Evolutionary conservation across 2,888 invertebrate species (phyloP), one percentile per base, ranked within the genome.

Genomic region (Lasioglossum oenotherae): DNA sequence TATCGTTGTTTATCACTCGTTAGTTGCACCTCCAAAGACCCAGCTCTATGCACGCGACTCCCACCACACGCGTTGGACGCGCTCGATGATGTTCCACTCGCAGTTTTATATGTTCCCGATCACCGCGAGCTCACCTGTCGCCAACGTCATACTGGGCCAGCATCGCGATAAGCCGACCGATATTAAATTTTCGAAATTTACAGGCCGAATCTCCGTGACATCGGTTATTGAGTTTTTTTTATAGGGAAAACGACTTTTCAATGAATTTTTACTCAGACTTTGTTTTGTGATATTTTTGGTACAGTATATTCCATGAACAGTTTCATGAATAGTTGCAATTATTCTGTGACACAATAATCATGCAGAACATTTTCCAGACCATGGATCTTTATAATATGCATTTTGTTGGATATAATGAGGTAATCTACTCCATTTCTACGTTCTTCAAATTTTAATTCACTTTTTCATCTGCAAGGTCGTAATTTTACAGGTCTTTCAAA

Each of bases 1-100:
- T 84, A 90, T 89, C 85, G 84, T 90, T 91, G 88, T 86, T 91
- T 90, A 91, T 91, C 81, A 86, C 84, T 88, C 83, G 90, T 87
- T 87, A 86, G 85, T 84, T 77, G 74, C 87, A 81, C 85, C 80
- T n/a, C 67, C 31, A 6, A 27, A 60, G 60, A 3, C 60, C 5
- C 16, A 27, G 12, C 27, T 14, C 60, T n/a, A 14, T 27, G 60
- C 60, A 60, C 60, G 4, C n/a, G 60, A 0, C 27, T 27, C 60
- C 27, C 27, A 60, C 27, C 23, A n/a, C 60, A 14, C 60, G 14
- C 1, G 27, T 27, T 14, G 4, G 27, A n/a, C n/a, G 4, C 14
- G 60, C n/a, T 5, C 27, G n/a, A 60, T 14, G 14, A 16, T 16
- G 14, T 16, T 60, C 27, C 16, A 14, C 5, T 14, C 27, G 60